Percentiles rank a stretch among this genome's conserved stretches.
Conservation (phyloP, 2,113 vertebrate species). For the Hucho hucho region DNA sequence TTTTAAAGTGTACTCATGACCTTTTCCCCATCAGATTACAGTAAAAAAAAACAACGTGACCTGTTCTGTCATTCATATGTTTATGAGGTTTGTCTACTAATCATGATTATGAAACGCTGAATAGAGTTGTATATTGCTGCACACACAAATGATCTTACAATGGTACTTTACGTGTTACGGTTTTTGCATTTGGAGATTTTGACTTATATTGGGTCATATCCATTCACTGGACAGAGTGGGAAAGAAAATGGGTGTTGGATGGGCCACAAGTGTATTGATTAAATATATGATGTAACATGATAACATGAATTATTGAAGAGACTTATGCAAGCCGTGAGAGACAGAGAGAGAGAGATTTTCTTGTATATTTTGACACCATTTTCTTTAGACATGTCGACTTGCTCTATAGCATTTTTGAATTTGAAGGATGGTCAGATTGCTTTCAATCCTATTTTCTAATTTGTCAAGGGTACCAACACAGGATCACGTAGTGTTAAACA, state of each 20-base stretch:
- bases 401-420: conserved; percentile 19
- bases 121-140: conserved; percentile 1
- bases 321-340: conserved; percentile 64
- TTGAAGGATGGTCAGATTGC: conserved; percentile 20
- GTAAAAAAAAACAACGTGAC: conserved; percentile 43
- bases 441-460: conserved; percentile 4
- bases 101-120: conserved; percentile 5
- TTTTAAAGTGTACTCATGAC: conserved; percentile 33
- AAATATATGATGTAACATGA: conserved; percentile 51
- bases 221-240: conserved; percentile 24
- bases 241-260: not conserved
- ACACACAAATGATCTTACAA: not conserved
- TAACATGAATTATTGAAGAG: conserved; percentile 62
- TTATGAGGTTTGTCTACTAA: conserved; percentile 35
- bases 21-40: conserved; percentile 38
- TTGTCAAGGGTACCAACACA: conserved; percentile 25
- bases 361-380: conserved; percentile 27
- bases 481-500: conserved; percentile 3
- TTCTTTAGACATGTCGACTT: conserved; percentile 7
- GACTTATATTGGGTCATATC: conserved; percentile 21
- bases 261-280: conserved; percentile 37
- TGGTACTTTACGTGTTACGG: conserved; percentile 54
- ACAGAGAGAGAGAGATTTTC: conserved; percentile 22
- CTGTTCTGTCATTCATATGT: conserved; percentile 42
- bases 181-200: conserved; percentile 48